Evolutionary conservation across 2,797 vertebrate species (phyloP).

Genomic region (Thripadectes ignobilis): DNA sequence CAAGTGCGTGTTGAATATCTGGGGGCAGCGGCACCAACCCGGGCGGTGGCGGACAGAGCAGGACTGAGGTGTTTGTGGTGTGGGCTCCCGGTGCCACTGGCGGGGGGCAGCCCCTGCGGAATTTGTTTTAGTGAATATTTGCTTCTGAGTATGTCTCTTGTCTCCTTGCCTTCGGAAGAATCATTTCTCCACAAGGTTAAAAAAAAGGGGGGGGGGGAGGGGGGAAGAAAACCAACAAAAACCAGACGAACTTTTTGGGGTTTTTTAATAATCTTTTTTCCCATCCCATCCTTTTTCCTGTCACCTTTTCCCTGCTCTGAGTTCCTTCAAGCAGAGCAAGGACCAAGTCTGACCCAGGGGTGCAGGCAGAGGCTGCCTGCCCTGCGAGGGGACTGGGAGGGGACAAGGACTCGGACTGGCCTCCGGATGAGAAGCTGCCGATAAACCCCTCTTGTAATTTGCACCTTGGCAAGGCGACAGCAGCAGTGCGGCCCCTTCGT

Average conservation of each 20-base stretch:
- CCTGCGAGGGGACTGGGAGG: neutral
- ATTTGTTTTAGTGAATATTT: neutral
- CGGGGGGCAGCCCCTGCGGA: neutral
- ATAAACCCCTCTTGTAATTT: conserved; percentile 43
- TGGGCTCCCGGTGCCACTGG: neutral
- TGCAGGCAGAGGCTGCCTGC: neutral
- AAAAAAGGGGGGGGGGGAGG: neutral
- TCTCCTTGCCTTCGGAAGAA: neutral
- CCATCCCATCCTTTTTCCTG: neutral
- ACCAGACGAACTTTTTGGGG: neutral
- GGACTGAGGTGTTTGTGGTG: neutral
- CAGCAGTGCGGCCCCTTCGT: neutral
- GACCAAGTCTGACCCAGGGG: neutral
- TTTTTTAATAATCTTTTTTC: neutral
- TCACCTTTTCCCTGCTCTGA: neutral
- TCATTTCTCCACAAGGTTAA: neutral
- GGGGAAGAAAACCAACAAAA: neutral
- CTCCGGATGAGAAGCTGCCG: conserved; percentile 14
- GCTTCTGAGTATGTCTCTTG: neutral
- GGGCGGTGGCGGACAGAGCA: neutral
- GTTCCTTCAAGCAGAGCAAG: neutral
- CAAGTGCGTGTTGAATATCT: neutral
- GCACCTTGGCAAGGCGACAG: conserved; percentile 47
- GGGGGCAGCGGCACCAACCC: neutral
- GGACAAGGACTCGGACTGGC: neutral